Conservation (phyloP, 2,888 invertebrate genomes). For the Himalopsyche kuldschensis region DNA sequence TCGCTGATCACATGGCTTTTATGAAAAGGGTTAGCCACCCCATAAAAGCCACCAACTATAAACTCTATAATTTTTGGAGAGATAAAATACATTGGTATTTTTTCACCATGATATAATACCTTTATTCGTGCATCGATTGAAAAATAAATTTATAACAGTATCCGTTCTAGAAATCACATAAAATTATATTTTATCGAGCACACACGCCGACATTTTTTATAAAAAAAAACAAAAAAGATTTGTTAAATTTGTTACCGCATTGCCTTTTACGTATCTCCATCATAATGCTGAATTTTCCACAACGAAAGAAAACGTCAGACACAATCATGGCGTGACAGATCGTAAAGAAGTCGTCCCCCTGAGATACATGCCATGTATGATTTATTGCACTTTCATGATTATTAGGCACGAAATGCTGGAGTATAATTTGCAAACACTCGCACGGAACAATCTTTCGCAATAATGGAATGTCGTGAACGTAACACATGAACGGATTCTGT, state of each 20-base stretch:
- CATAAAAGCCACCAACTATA: no score
- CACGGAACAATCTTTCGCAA: not conserved
- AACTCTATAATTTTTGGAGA: no score
- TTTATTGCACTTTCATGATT: not conserved
- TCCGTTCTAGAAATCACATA: no score
- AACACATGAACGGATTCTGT: not conserved
- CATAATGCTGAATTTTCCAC: not conserved
- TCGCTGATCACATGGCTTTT: no score
- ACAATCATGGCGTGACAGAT: not conserved
- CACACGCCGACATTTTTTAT: no score
- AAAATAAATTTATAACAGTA: no score
- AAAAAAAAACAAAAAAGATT: no score
- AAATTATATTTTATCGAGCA: no score
- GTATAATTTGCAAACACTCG: not conserved
- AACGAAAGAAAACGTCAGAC: not conserved
- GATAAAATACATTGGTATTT: no score
- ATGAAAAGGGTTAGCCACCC: no score
- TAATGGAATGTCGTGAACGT: not conserved
- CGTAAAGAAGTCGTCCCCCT: not conserved
- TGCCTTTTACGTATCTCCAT: not conserved
- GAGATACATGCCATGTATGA: not conserved
- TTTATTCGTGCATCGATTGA: no score
- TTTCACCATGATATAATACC: no score
- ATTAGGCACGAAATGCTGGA: not conserved
- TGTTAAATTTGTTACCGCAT: not conserved